Evolutionary conservation across 92 coral and sea anemone genomes (phyloP).

Genomic region (Plumapathes pennacea): DNA sequence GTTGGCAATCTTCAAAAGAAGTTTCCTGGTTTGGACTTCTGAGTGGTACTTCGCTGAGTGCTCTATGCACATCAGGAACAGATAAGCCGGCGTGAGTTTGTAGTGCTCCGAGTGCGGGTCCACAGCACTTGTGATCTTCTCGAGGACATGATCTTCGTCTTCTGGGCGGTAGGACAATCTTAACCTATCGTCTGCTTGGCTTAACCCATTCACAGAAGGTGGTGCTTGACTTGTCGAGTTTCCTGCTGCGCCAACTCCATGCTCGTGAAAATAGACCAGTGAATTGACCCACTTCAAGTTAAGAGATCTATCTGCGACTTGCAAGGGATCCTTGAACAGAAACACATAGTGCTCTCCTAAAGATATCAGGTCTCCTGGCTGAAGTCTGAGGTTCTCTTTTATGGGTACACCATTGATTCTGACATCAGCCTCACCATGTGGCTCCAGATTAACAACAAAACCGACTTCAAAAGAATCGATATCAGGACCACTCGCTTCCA

Average conservation of each 20-base stretch:
- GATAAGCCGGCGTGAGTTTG: slow-evolving; percentile 82
- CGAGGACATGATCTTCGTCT: slow-evolving; percentile 80
- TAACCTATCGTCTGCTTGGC: slow-evolving; percentile 34
- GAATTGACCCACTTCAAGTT: slow-evolving; percentile 76
- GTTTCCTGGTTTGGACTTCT: slow-evolving; percentile 77
- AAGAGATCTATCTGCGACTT: slow-evolving; percentile 68
- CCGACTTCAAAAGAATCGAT: slow-evolving; percentile 76
- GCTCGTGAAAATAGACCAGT: slow-evolving; percentile 50
- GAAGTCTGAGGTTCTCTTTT: slow-evolving; percentile 38
- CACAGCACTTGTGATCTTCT: slow-evolving; percentile 65
- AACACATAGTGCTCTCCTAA: slow-evolving; percentile 83
- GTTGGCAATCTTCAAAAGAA: slow-evolving; percentile 80
- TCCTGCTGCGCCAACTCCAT: slow-evolving; percentile 2
- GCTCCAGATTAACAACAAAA: slow-evolving; percentile 81
- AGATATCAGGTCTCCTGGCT: slow-evolving; percentile 85
- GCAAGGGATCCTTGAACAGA: slow-evolving; percentile 92
- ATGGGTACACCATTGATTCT: slow-evolving; percentile 68
- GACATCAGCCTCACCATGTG: slow-evolving; percentile 64
- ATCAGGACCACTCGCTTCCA: slow-evolving; percentile 66
- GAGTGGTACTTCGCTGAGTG: slow-evolving; percentile 82
- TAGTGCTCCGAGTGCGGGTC: slow-evolving; percentile 66
- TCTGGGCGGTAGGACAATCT: slow-evolving; percentile 59
- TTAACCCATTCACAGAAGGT: slow-evolving; percentile 3
- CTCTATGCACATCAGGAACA: slow-evolving; percentile 78
- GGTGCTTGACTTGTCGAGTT: slow-evolving; percentile 8